Base-by-base conservation (phyloP, 1,140 invertebrate species). In the Scaptomyza hsui region DNA sequence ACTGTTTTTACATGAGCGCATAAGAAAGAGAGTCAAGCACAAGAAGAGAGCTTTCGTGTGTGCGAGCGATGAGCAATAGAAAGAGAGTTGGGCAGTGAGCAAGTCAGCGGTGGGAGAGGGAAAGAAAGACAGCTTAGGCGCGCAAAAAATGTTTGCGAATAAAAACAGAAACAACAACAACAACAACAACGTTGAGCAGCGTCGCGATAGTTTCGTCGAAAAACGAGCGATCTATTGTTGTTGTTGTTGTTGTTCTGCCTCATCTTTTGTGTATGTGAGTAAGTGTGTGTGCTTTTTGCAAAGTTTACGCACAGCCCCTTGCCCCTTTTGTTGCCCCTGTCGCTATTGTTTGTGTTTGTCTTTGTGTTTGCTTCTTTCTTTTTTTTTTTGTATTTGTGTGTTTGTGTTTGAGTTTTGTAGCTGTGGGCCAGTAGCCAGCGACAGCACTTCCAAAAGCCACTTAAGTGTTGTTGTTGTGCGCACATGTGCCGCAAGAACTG, bases 401-500 rank as follows among this genome's bases (percentile, higher is more conserved):
- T 65, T 48, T 60, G 67, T 60, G 9, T 78, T 76, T 57, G 41
- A 57, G 41, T 37, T 72, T 57, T 67, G 60, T 77, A 56, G 65
- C 64, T 70, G 81, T 70, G 81, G 71, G 85, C 63, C 64, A 71
- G 68, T 48, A 72, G 62, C 62, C 76, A 71, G 41, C 29, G 21
- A 69, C 79, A 69, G 56, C 73, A 70, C 69, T 77, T 81, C 61
- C 61, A 35, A 77, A 68, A 75, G 72, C 62, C 81, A 88, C 82
- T 86, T 86, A 88, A 71, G 64, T 61, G 59, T 39, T 60, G 35
- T 47, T 55, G 26, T 29, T 29, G 26, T 29, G 59, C 72, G 81
- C 81, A 86, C 82, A 86, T 86, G 81, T 81, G 81, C 81, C 70
- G 44, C 81, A 86, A 86, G 76, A 85, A 80, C 56, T 62, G 72